These are phyloP conservation scores for Parauchenoglanis ngamensis DNA, from an alignment of 2,797 vertebrate species.

Conservation along the genomic window DNA sequence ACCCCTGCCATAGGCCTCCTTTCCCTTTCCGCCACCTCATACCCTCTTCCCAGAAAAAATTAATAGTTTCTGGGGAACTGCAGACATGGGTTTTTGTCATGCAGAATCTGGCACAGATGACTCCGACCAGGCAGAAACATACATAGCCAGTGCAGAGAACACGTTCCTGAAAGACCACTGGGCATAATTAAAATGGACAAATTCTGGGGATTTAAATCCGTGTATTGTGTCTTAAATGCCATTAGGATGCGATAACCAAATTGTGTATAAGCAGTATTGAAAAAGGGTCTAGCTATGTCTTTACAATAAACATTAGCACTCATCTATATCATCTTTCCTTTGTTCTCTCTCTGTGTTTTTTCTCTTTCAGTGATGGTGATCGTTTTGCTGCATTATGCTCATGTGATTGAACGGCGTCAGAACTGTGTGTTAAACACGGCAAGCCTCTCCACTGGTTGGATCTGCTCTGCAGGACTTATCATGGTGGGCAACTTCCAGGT, in stretches of 20 bases:
- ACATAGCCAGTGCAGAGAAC: neutral
- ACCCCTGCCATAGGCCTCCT: slow-evolving; percentile 8
- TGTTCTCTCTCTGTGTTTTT: slow-evolving; percentile 37
- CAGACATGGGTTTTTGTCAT: slow-evolving; percentile 25
- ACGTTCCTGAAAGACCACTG: neutral
- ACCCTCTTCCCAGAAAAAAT: slow-evolving; percentile 38
- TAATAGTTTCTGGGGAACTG: slow-evolving; percentile 31
- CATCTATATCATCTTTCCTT: neutral
- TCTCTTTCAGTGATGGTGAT: slow-evolving; percentile 81
- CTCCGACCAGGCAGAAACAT: neutral
- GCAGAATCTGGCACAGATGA: slow-evolving; percentile 9
- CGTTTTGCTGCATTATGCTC: slow-evolving; percentile 85
- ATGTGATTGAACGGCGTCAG: slow-evolving; percentile 83
- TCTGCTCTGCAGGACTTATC: slow-evolving; percentile 86
- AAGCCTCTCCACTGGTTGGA: slow-evolving; percentile 82
- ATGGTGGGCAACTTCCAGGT: slow-evolving; percentile 93
- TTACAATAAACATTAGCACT: too few relatives aligned
- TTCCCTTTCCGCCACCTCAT: slow-evolving; percentile 20
- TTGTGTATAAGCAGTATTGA: neutral
- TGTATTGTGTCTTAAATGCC: neutral
- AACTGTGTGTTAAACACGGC: slow-evolving; percentile 87
- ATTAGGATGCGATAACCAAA: neutral
- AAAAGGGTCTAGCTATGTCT: neutral
- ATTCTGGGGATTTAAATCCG: neutral
- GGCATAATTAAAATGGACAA: neutral